Conservation (phyloP, 2,113 vertebrate genomes). For the Eulemur macaco region DNA sequence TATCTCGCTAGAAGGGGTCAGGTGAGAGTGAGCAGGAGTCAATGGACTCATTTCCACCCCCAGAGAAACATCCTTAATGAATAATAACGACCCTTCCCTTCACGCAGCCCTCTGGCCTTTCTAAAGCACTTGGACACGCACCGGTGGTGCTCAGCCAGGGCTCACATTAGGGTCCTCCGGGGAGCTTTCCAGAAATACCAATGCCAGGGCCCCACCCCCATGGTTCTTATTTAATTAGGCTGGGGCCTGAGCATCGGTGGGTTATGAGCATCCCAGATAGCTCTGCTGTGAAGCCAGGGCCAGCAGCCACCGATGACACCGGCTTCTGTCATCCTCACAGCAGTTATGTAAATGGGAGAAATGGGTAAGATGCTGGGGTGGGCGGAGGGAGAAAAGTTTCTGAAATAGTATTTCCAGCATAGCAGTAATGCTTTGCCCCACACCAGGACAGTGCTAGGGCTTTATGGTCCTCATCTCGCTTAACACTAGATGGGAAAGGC, state of each 20-base stretch:
- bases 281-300: neutral
- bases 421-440: too few species aligned
- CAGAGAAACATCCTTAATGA: neutral
- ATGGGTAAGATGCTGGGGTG: too few species aligned
- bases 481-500: neutral
- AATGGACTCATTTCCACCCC: neutral
- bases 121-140: neutral
- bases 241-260: neutral
- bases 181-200: conserved; percentile 32
- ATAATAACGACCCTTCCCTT: neutral
- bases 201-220: neutral
- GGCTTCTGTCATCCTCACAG: rapidly evolving
- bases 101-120: neutral
- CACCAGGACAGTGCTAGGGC: neutral
- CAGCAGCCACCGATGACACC: neutral
- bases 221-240: neutral
- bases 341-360: neutral
- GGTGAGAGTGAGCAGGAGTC: neutral
- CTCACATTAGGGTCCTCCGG: neutral
- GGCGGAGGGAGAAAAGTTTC: rapidly evolving
- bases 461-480: neutral
- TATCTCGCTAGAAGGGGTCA: neutral
- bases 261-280: neutral
- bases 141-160: neutral
- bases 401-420: neutral